These are phyloP conservation scores for Myiotriccus ornatus DNA, from an alignment of 2,797 vertebrate genomes.

Conservation along the genomic window DNA sequence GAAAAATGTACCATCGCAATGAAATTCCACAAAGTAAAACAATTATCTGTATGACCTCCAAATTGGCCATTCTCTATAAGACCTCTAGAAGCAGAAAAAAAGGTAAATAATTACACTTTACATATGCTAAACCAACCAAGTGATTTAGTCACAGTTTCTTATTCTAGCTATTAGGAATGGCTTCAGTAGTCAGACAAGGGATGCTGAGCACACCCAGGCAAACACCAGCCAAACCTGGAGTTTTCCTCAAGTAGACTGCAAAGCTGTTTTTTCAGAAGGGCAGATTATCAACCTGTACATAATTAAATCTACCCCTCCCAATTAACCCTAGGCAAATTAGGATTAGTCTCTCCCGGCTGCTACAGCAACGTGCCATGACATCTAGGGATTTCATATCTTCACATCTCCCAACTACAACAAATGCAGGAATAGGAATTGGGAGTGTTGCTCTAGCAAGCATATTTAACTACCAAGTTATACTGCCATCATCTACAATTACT, in stretches of 20 bases:
- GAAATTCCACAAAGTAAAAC: constrained; percentile 3
- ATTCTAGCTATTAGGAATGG: background rate
- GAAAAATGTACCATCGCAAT: background rate
- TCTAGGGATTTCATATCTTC: constrained; percentile 24
- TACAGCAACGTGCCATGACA: constrained; percentile 27
- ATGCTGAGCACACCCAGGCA: constrained; percentile 1
- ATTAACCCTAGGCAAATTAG: constrained; percentile 42
- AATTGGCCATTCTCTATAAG: background rate
- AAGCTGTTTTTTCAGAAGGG: constrained; percentile 22
- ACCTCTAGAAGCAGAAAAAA: background rate
- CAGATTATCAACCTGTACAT: constrained; percentile 26
- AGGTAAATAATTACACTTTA: background rate
- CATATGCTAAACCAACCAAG: background rate
- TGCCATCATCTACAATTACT: background rate
- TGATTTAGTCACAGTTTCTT: background rate
- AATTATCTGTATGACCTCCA: background rate
- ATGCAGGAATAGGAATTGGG: background rate
- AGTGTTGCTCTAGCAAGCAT: background rate
- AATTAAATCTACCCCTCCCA: constrained; percentile 56
- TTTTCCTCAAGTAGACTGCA: background rate
- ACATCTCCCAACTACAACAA: constrained; percentile 4
- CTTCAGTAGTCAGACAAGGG: background rate
- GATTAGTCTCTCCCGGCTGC: constrained; percentile 18
- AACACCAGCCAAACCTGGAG: background rate
- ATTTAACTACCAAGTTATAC: background rate